Evolutionary conservation across 1,140 invertebrate species (phyloP).

Genomic region (honey bee (Apis mellifera)): DNA sequence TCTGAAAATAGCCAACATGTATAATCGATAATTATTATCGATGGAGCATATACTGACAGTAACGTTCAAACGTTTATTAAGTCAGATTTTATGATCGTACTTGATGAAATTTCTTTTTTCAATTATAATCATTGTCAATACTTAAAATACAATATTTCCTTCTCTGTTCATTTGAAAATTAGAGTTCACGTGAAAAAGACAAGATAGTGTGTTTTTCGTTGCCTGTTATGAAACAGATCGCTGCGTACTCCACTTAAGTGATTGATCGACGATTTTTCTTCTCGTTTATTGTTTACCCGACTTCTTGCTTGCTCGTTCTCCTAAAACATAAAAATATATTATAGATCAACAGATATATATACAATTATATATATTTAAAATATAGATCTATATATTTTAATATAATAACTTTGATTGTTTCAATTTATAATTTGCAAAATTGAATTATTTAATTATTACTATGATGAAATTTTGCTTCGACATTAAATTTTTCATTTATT

Average conservation of each 20-base stretch:
- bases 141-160: not conserved
- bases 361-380: not conserved
- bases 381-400: too few species aligned
- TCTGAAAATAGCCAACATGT: slow-evolving; percentile 1
- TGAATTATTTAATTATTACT: not conserved
- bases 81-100: not conserved
- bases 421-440: not conserved
- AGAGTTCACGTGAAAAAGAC: slow-evolving; percentile 43
- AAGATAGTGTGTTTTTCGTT: slow-evolving; percentile 66
- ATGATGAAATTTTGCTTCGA: too few species aligned
- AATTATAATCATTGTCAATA: slow-evolving; percentile 14
- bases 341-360: not conserved
- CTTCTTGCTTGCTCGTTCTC: slow-evolving; percentile 74
- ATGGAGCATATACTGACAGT: not conserved
- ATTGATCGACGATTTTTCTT: slow-evolving; percentile 51
- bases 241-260: slow-evolving; percentile 12
- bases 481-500: too few species aligned
- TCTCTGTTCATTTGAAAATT: not conserved
- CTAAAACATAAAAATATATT: slow-evolving; percentile 63
- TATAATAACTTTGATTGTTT: not conserved
- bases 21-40: slow-evolving; percentile 27
- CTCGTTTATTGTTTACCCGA: slow-evolving; percentile 63
- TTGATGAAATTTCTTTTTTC: not conserved
- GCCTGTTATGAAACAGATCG: slow-evolving; percentile 57
- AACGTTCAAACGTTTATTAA: not conserved